Percentiles rank a stretch among this genome's conserved stretches.
These are phyloP conservation scores for Gorsachius goisagi DNA, from an alignment of 2,113 vertebrate genomes.

Conservation along the genomic window DNA sequence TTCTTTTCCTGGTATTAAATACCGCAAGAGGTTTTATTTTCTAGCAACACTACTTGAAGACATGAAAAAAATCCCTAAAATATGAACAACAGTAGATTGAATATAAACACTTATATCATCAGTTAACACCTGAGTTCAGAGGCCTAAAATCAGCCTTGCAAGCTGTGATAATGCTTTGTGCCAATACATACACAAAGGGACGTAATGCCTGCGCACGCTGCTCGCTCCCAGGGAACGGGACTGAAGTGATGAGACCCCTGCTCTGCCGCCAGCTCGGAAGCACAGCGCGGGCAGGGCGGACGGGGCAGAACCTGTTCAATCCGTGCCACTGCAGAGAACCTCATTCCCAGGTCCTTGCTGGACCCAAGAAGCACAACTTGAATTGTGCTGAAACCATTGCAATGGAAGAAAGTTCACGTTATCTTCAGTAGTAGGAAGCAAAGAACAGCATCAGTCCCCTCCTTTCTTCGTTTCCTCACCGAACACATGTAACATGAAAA, in stretches of 20 bases:
- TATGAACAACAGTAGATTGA: neutral
- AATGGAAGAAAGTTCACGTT: neutral
- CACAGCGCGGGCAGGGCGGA: neutral
- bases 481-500: neutral
- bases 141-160: neutral
- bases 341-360: neutral
- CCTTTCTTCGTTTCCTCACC: neutral
- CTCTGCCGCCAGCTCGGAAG: neutral
- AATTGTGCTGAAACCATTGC: neutral
- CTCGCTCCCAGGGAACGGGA: neutral
- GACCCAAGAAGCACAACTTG: neutral
- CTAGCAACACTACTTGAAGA: neutral
- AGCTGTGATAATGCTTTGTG: neutral
- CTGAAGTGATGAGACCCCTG: neutral
- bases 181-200: neutral
- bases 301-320: neutral
- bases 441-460: neutral
- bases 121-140: neutral
- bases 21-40: neutral
- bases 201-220: fast-evolving
- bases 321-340: neutral
- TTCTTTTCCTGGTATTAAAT: neutral
- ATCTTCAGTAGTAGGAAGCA: too few species aligned
- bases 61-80: neutral
- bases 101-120: neutral